phyloP scores from a whole-genome alignment of 1,140 invertebrate species.

The Drosophila lini region DNA sequence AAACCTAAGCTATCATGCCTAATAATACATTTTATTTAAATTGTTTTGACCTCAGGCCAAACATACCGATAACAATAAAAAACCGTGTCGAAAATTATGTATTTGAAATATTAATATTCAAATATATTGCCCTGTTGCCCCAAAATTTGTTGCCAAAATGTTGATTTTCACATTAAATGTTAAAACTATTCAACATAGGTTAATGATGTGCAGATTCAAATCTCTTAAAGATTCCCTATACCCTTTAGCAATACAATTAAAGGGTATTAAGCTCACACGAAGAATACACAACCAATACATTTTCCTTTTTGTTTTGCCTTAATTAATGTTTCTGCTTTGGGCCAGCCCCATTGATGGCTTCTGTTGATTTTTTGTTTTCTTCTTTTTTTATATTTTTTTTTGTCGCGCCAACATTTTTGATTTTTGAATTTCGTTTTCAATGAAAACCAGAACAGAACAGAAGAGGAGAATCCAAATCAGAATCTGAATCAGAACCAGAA shows the following conservation, averaged over 20 bases:
- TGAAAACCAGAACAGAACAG: conserved; percentile 48
- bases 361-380: conserved; percentile 8
- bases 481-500: conserved; percentile 22
- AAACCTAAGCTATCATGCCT: background rate
- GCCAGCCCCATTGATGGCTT: conserved; percentile 71
- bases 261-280: conserved; percentile 31
- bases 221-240: background rate
- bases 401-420: conserved; percentile 66
- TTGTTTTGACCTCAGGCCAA: background rate
- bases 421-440: conserved; percentile 77
- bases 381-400: conserved; percentile 13
- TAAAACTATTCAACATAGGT: no score
- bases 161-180: no score
- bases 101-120: background rate
- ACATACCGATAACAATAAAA: background rate
- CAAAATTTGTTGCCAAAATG: no score
- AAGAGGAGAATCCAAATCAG: background rate
- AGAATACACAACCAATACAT: conserved; percentile 40
- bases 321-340: conserved; percentile 71
- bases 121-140: no score
- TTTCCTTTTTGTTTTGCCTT: conserved; percentile 62
- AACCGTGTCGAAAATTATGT: background rate
- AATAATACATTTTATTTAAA: background rate
- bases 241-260: conserved; percentile 2
- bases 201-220: no score